Percentiles rank a stretch among this genome's conserved stretches.
Evolutionary conservation across 2,797 vertebrate genomes (phyloP).

Genomic region (Schizopygopsis malacanthus): DNA sequence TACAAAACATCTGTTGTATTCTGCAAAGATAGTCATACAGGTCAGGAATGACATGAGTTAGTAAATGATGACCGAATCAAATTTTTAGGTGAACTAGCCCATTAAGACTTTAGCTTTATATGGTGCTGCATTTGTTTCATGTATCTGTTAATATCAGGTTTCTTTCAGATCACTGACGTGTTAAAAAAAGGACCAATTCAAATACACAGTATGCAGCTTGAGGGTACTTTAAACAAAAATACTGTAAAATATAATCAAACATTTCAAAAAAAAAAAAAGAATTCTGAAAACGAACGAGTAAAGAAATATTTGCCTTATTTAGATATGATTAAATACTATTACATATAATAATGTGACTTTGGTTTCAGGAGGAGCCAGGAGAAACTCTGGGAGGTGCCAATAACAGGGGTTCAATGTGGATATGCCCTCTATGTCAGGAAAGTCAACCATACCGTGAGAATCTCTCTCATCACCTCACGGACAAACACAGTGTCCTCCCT

Average conservation of each 20-base stretch:
- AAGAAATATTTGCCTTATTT: background rate
- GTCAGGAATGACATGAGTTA: background rate
- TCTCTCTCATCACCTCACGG: constrained; percentile 79
- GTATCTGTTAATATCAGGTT: background rate
- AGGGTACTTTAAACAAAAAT: background rate
- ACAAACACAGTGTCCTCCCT: constrained; percentile 82
- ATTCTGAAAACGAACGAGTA: background rate
- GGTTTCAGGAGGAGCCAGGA: constrained; percentile 86
- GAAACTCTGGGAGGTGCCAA: constrained; percentile 83
- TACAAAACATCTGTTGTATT: background rate
- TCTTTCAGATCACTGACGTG: background rate
- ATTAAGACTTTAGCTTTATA: background rate
- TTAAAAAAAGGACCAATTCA: background rate
- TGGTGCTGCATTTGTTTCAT: background rate
- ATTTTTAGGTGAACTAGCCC: background rate
- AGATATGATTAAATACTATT: background rate
- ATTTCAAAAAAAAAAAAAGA: background rate
- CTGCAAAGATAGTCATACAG: background rate
- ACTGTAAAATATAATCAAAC: background rate
- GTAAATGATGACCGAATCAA: background rate
- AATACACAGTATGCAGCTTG: background rate
- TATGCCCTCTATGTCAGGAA: constrained; percentile 91
- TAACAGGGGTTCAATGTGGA: constrained; percentile 81
- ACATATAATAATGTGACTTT: background rate
- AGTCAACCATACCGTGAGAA: constrained; percentile 78